Base-by-base conservation (phyloP, 2,797 vertebrate genomes). In the Alosa sapidissima region DNA sequence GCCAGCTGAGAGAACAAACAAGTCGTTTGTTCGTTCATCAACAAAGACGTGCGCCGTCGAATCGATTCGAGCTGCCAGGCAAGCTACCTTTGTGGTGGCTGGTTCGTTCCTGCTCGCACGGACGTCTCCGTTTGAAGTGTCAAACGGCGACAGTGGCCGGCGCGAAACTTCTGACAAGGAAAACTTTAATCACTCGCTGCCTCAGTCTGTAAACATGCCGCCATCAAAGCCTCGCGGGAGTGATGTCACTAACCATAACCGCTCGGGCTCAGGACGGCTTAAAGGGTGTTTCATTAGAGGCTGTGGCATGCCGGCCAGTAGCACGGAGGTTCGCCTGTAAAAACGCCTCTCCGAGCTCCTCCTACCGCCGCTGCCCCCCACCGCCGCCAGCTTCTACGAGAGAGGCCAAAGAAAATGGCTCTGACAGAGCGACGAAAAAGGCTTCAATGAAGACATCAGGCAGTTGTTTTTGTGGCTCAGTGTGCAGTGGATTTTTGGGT, bases 281-380 rank as follows among this genome's bases (percentile, higher is more conserved):
- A 83, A 47, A 55, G 81, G 51, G 54, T 88, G 65, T 88, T 92
- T 88, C 81, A 87, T 90, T 83, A 86, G 81, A 55, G 49, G 55
- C 49, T 5, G 68, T 62, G 49, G 81, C 55, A 51, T 82, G 81
- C 81, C 82, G 82, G 52, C 84, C 85, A 84, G 86, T 86, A 75
- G 68, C 84, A 81, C 78, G 14, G 14, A 78, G 36, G 84, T 83
- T 41, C 68, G 68, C 68, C 68, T 16, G 68, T 75, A 41, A 75
- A 75, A 75, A 75, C 87, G 60, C 58, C 87, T 58, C 87, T 55
- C 72, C 45, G 60, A 68, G 72, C 82, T 47, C 81, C 87, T 90
- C 90, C 86, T 88, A 88, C 88, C 62, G 3, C 19, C 5, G 1
- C 28, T 72, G 65, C 28, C 62, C 28, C 28, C 28, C 28, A 65